These are phyloP conservation scores for Carposina sasakii DNA, from an alignment of 1,140 invertebrate genomes.

Conservation along the genomic window DNA sequence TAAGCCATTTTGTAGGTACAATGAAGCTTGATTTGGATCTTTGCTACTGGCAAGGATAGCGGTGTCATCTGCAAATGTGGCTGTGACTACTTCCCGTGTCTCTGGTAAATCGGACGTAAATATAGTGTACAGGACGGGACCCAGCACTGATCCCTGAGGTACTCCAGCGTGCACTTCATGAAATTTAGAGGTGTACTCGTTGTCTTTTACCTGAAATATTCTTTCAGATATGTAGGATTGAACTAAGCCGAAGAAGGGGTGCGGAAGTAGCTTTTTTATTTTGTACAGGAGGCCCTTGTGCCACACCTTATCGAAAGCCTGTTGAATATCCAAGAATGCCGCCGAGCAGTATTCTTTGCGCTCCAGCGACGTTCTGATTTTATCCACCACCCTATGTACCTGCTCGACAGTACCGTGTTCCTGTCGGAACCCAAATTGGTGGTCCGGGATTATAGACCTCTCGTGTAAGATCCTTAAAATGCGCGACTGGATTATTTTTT, in stretches of 20 bases:
- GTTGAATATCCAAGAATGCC: conserved; percentile 25
- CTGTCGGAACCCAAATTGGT: conserved; percentile 40
- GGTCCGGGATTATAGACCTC: conserved; percentile 18
- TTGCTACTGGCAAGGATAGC: too few relatives aligned
- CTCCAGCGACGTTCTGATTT: too few relatives aligned
- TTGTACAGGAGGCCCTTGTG: conserved; percentile 30
- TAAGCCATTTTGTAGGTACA: too few relatives aligned
- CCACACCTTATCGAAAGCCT: conserved; percentile 31
- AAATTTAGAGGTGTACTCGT: conserved; percentile 1
- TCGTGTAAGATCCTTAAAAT: too few relatives aligned
- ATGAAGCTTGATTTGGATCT: too few relatives aligned
- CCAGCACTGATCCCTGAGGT: conserved; percentile 3
- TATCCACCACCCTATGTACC: conserved; percentile 23
- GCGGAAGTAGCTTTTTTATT: too few relatives aligned
- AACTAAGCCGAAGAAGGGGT: conserved; percentile 1
- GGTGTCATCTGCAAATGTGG: conserved; percentile 6
- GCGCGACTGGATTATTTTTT: conserved; percentile 23
- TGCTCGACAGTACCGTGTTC: conserved; percentile 30
- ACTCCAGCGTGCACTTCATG: conserved; percentile 2
- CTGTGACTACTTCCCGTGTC: not conserved
- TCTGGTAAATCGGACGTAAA: conserved; percentile 2
- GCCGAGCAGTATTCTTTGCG: too few relatives aligned
- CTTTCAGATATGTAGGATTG: conserved; percentile 1
- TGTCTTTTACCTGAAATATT: conserved; percentile 10
- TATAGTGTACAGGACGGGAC: conserved; percentile 4